Evolutionary conservation across 1,140 invertebrate species (phyloP), one percentile per base, ranked within the genome.

Genomic region (Pogonomyrmex californicus): DNA sequence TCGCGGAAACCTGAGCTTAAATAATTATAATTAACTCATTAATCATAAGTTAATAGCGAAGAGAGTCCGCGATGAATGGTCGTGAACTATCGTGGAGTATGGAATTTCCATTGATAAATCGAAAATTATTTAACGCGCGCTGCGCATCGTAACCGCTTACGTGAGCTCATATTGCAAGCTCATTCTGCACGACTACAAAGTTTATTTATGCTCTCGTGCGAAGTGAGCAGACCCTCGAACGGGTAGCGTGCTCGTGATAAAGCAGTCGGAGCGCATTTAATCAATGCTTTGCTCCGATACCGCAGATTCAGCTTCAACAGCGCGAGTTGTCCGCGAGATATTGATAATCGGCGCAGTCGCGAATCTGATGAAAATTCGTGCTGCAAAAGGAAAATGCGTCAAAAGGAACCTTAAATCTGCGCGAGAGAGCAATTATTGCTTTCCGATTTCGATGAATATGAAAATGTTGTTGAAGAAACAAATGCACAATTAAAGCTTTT

Each of bases 221-320:
- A 81, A 70, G 36, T 70, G 63, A 81, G 41, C 47, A 23, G 23
- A 23, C 23, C 23, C 23, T 0, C 23, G 63, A 54, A 56, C 23
- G 5, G 63, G 12, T 54, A 79, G 62, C 36, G 36, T 38, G 44
- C 33, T 65, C 60, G 23, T 70, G 78, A 70, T 81, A 70, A 68
- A 70, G 63, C 63, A 70, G 78, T 70, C 63, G 14, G 49, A 47
- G 49, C 23, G 23, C 63, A 78, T 78, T 78, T 78, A 78, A 78
- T 78, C 76, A 70, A 30, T n/a, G 49, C 49, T 81, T 44, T 56
- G 9, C 63, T 44, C 4, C 36, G 36, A 10, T 68, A 70, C 23
- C 23, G 47, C 62, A 9, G 47, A 66, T 44, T 56, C 62, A 68
- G 77, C 62, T 79, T 66, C 23, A 36, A 14, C 14, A 30, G 63